A percentile compares a stretch with the other conserved stretches of the same genome.
Evolutionary conservation across 2,113 vertebrate species (phyloP).

Genomic region (Melanotaenia duboulayi): DNA sequence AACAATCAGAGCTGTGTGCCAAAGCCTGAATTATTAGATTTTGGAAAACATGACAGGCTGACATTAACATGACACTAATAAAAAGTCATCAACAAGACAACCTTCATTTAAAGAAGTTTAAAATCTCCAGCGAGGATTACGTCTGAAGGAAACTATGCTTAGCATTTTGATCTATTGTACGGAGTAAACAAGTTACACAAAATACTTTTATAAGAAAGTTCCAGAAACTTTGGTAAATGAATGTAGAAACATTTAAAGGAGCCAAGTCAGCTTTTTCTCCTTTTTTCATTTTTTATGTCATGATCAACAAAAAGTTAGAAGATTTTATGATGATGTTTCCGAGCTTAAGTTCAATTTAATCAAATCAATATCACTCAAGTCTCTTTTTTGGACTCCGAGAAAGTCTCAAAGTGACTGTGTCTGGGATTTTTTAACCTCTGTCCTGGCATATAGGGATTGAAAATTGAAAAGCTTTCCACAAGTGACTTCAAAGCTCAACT

Average conservation of each 20-base stretch:
- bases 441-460: constrained; percentile 14
- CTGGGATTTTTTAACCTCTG: not conserved
- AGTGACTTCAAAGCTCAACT: constrained; percentile 57
- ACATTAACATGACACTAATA: constrained; percentile 24
- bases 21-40: constrained; percentile 48
- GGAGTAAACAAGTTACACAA: too few relatives aligned
- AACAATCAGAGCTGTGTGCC: constrained; percentile 52
- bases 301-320: too few relatives aligned
- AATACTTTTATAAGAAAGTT: too few relatives aligned
- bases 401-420: constrained; percentile 25
- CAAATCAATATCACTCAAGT: not conserved
- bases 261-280: too few relatives aligned
- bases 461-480: constrained; percentile 39
- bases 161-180: not conserved
- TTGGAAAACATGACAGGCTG: constrained; percentile 29
- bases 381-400: constrained; percentile 21
- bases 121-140: too few relatives aligned
- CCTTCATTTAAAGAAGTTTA: not conserved
- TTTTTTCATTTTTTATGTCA: too few relatives aligned
- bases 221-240: too few relatives aligned
- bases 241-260: too few relatives aligned
- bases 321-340: too few relatives aligned
- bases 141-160: not conserved
- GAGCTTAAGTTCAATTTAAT: too few relatives aligned
- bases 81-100: constrained; percentile 21